phyloP scores from a whole-genome alignment of 1,140 invertebrate species.

The Mesaphorura yosii region DNA sequence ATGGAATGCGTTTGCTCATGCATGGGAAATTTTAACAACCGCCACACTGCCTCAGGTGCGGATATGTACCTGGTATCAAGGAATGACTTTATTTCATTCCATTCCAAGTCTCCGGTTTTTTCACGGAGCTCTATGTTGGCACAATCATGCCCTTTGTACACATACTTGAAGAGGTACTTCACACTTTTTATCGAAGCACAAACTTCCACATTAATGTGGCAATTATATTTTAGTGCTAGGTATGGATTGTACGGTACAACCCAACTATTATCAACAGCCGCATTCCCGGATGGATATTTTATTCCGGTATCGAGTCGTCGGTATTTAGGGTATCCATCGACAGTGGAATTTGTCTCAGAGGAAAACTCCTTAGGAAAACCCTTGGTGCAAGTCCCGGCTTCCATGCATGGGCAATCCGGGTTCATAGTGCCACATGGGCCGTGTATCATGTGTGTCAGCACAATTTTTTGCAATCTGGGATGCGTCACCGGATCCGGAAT shows the following conservation, averaged over 20 bases:
- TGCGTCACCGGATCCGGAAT: slow-evolving; percentile 28
- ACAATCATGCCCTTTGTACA: slow-evolving; percentile 29
- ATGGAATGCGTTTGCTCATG: slow-evolving; percentile 32
- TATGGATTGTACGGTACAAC: slow-evolving; percentile 44
- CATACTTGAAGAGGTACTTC: slow-evolving; percentile 39
- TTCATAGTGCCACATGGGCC: slow-evolving; percentile 13
- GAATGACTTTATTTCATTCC: slow-evolving; percentile 29
- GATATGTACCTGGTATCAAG: slow-evolving; percentile 32
- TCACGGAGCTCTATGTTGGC: slow-evolving; percentile 5
- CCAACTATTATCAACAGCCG: slow-evolving; percentile 40
- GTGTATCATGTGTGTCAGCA: slow-evolving; percentile 13
- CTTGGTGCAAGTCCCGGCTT: slow-evolving; percentile 34
- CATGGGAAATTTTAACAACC: slow-evolving; percentile 30
- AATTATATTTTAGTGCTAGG: slow-evolving; percentile 40
- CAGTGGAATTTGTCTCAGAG: slow-evolving; percentile 31
- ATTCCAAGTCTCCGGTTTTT: slow-evolving; percentile 1
- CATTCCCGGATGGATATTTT: background rate
- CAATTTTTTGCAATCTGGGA: slow-evolving; percentile 10
- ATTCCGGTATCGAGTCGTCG: slow-evolving; percentile 10
- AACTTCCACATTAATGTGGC: slow-evolving; percentile 42
- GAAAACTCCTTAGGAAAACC: slow-evolving; percentile 27
- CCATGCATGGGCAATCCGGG: slow-evolving; percentile 26
- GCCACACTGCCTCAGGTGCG: slow-evolving; percentile 33
- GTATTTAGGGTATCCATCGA: slow-evolving; percentile 36
- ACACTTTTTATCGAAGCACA: slow-evolving; percentile 43